A percentile compares a stretch with the other conserved stretches of the same genome.
Conservation (phyloP, 2,797 vertebrate genomes). For the Arrhamphus sclerolepis region DNA sequence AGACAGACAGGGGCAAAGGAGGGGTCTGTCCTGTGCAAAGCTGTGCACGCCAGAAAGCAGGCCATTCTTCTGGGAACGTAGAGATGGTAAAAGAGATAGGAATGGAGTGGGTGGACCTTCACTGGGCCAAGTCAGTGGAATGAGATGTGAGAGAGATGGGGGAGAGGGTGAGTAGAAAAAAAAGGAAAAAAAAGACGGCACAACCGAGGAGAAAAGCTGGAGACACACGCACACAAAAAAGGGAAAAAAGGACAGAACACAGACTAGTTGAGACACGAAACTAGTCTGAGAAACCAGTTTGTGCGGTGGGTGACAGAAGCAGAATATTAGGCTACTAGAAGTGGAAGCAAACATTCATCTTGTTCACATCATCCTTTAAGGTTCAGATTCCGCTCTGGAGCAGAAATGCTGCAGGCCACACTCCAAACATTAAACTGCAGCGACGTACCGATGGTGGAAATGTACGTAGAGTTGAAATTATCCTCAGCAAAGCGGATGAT, state of each 20-base stretch:
- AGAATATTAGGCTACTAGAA: slow-evolving; percentile 13
- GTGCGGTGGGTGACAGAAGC: slow-evolving; percentile 4
- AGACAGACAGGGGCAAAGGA: slow-evolving; percentile 16
- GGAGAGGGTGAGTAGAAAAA: slow-evolving; percentile 24
- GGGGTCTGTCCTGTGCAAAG: slow-evolving; percentile 32
- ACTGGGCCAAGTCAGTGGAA: slow-evolving; percentile 57
- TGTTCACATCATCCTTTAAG: neutral
- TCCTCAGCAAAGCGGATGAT: slow-evolving; percentile 95
- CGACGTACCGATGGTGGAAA: slow-evolving; percentile 93
- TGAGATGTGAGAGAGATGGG: slow-evolving; percentile 61
- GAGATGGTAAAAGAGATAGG: slow-evolving; percentile 71
- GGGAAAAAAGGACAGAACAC: neutral
- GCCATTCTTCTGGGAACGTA: slow-evolving; percentile 59
- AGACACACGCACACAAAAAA: neutral
- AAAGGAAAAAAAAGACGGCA: slow-evolving; percentile 34
- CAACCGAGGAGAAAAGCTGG: neutral
- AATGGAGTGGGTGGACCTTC: slow-evolving; percentile 74
- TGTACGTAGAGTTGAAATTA: slow-evolving; percentile 94
- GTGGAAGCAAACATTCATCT: slow-evolving; percentile 26
- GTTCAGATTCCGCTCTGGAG: slow-evolving; percentile 10
- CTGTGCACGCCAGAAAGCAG: slow-evolving; percentile 48
- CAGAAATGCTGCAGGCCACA: slow-evolving; percentile 6
- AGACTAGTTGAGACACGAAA: slow-evolving; percentile 75
- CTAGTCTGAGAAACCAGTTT: slow-evolving; percentile 47
- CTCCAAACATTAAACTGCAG: too few species aligned